Evolutionary conservation across 2,113 vertebrate genomes (phyloP).

Genomic region (Tragelaphus imberbis): DNA sequence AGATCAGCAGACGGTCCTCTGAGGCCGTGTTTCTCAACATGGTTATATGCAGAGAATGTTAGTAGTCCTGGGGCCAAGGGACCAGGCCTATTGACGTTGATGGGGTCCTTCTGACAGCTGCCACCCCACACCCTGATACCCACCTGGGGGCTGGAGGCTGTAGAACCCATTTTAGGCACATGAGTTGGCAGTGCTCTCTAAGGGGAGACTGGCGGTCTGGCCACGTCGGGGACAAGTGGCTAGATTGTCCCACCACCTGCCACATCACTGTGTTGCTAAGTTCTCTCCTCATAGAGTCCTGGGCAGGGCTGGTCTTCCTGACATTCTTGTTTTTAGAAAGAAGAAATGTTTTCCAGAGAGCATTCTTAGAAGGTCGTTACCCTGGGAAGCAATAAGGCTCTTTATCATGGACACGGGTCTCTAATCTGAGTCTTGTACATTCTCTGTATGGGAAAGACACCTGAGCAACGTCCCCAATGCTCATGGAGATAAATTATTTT

Average conservation of each 20-base stretch:
- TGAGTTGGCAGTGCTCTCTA: neutral
- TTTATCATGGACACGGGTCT: neutral
- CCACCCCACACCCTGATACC: accelerated
- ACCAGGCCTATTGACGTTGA: neutral
- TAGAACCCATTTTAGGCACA: neutral
- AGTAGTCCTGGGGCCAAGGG: neutral
- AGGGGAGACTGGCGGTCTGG: neutral
- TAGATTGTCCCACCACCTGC: accelerated
- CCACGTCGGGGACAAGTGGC: neutral
- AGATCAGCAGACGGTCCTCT: neutral
- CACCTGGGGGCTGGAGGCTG: neutral
- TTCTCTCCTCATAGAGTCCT: neutral
- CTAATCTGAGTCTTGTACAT: neutral
- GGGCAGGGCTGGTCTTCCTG: neutral
- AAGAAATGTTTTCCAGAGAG: neutral
- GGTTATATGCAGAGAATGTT: neutral
- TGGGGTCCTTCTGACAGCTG: neutral
- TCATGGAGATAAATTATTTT: neutral
- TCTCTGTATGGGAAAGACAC: neutral
- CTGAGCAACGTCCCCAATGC: neutral
- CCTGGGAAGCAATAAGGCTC: neutral
- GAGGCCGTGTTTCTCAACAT: neutral
- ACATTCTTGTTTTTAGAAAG: neutral
- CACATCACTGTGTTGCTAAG: neutral
- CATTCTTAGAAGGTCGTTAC: neutral